phyloP scores from a whole-genome alignment of 2,113 vertebrate species.

The Psettodes erumei region DNA sequence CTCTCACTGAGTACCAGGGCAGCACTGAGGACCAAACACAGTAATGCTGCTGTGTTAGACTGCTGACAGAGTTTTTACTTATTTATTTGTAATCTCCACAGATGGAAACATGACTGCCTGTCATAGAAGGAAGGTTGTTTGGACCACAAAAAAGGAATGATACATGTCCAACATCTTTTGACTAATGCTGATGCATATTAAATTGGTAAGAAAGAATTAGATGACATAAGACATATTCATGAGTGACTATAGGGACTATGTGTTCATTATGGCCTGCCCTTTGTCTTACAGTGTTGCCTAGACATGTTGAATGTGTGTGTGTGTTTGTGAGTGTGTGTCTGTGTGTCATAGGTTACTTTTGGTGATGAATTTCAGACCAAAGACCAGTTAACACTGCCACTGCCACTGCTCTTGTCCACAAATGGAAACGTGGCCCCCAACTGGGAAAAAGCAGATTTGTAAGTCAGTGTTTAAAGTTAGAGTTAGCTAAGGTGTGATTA shows the following conservation, averaged over 20 bases:
- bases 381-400: no score
- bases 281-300: slow-evolving; percentile 13
- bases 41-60: slow-evolving; percentile 10
- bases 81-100: slow-evolving; percentile 56
- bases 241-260: slow-evolving; percentile 6
- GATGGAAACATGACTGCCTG: not conserved
- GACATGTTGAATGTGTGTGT: slow-evolving; percentile 11
- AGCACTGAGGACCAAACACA: slow-evolving; percentile 31
- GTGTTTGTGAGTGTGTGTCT: slow-evolving; percentile 14
- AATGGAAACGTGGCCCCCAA: no score
- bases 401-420: no score
- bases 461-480: no score
- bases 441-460: no score
- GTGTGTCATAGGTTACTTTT: no score
- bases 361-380: no score
- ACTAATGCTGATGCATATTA: slow-evolving; percentile 25
- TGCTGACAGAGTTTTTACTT: slow-evolving; percentile 32
- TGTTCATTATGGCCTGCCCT: not conserved
- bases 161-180: slow-evolving; percentile 23
- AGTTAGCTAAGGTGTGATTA: no score
- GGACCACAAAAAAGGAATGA: slow-evolving; percentile 17
- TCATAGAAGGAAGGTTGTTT: slow-evolving; percentile 15
- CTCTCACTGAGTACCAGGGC: not conserved
- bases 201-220: slow-evolving; percentile 16
- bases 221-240: slow-evolving; percentile 13